Conservation (phyloP, 2,888 invertebrate genomes). For the Machimus atricapillus region DNA sequence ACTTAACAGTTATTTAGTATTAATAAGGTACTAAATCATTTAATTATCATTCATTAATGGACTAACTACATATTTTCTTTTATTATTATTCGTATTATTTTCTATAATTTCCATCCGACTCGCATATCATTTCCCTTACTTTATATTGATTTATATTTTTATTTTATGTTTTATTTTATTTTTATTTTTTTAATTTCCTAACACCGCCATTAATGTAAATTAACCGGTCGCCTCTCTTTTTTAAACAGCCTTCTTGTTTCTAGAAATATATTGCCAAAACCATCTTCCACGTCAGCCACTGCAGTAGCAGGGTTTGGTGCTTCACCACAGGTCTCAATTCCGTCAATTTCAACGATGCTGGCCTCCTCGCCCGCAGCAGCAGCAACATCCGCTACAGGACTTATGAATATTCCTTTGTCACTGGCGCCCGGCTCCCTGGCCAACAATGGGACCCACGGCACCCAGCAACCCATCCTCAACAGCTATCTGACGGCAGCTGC, state of each 20-base stretch:
- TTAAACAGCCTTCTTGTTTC: conserved; percentile 55
- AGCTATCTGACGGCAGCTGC: conserved; percentile 50
- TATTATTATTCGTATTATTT: conserved; percentile 3
- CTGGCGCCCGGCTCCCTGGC: conserved; percentile 46
- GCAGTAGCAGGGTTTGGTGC: conserved; percentile 37
- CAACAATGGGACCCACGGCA: conserved; percentile 35
- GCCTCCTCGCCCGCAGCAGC: background rate
- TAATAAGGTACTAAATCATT: background rate
- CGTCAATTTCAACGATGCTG: background rate
- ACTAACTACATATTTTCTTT: background rate
- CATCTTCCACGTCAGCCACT: conserved; percentile 48
- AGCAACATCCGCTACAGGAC: background rate
- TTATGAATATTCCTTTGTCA: conserved; percentile 10
- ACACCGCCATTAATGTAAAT: conserved; percentile 52
- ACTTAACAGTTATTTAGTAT: background rate
- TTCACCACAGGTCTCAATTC: conserved; percentile 21
- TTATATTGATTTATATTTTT: conserved; percentile 23
- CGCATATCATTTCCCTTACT: background rate
- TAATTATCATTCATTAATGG: background rate
- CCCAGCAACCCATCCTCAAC: conserved; percentile 49
- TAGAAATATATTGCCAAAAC: conserved; percentile 62
- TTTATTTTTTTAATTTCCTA: conserved; percentile 48
- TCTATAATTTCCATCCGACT: background rate
- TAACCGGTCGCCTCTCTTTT: conserved; percentile 47
- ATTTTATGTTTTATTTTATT: conserved; percentile 27